Percentiles rank a stretch among this genome's conserved stretches.
These are phyloP conservation scores for Limosa lapponica DNA, from an alignment of 2,797 vertebrate genomes.

Conservation along the genomic window DNA sequence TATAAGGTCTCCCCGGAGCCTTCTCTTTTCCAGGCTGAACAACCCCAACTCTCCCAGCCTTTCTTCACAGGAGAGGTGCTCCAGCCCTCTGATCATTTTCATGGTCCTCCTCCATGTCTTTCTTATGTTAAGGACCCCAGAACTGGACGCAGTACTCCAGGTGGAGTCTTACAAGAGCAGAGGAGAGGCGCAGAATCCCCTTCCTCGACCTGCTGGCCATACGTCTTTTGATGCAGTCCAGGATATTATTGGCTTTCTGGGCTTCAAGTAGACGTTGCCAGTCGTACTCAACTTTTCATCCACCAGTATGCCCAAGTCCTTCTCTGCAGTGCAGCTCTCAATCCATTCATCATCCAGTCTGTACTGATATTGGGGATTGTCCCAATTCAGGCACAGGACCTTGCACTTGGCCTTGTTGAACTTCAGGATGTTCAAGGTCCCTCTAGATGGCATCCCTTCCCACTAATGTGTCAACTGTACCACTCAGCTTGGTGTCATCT, in stretches of 20 bases:
- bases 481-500: background rate
- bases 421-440: background rate
- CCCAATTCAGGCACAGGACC: background rate
- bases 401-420: background rate
- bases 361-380: background rate
- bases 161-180: background rate
- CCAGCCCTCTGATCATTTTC: background rate
- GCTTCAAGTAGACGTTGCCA: fast-evolving
- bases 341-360: background rate
- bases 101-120: background rate
- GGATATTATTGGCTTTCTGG: background rate
- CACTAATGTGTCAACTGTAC: background rate
- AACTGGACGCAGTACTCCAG: background rate
- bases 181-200: background rate
- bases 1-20: background rate
- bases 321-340: background rate
- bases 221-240: background rate
- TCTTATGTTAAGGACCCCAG: background rate
- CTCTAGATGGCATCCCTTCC: background rate
- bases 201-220: fast-evolving
- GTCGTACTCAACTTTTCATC: background rate
- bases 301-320: background rate
- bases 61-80: background rate
- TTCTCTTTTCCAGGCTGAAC: background rate
- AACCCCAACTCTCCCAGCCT: background rate